Percentiles rank a stretch among this genome's conserved stretches.
Conservation (phyloP, 1,140 invertebrate genomes). For the Zaprionus kolodkinae region DNA sequence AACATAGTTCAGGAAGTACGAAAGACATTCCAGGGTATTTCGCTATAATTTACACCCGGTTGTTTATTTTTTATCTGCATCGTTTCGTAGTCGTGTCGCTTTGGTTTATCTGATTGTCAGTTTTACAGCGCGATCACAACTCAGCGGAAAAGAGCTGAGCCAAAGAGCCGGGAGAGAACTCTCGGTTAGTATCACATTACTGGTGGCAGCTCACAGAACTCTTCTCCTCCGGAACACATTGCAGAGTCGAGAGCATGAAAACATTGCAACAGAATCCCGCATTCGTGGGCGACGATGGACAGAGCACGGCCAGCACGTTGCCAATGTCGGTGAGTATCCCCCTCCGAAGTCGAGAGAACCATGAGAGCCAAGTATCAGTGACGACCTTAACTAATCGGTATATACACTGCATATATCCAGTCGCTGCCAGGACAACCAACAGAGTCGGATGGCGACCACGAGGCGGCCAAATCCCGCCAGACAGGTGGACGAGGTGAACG, state of each 20-base stretch:
- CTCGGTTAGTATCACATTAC: constrained; percentile 34
- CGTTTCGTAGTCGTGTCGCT: background rate
- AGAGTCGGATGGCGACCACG: constrained; percentile 34
- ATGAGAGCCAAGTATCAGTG: constrained; percentile 18
- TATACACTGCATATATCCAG: constrained; percentile 23
- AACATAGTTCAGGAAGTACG: background rate
- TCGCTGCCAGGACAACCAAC: constrained; percentile 30
- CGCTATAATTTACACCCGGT: background rate
- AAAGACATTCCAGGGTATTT: background rate
- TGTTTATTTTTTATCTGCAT: constrained; percentile 23
- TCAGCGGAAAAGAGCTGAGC: constrained; percentile 20
- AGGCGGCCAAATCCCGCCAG: constrained; percentile 43
- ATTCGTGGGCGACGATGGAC: constrained; percentile 78
- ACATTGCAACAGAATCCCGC: constrained; percentile 64
- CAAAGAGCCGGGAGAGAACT: background rate
- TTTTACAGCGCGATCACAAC: constrained; percentile 56
- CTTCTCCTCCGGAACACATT: constrained; percentile 9
- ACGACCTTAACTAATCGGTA: constrained; percentile 54
- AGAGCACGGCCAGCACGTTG: constrained; percentile 69
- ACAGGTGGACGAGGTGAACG: constrained; percentile 76
- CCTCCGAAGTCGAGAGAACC: constrained; percentile 21
- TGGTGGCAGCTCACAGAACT: constrained; percentile 41
- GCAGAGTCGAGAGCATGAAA: constrained; percentile 48
- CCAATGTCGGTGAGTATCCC: constrained; percentile 61
- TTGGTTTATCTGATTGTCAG: constrained; percentile 64